A percentile compares a stretch with the other conserved stretches of the same genome.
phyloP scores from a whole-genome alignment of 2,113 vertebrate species.

The Sula dactylatra region DNA sequence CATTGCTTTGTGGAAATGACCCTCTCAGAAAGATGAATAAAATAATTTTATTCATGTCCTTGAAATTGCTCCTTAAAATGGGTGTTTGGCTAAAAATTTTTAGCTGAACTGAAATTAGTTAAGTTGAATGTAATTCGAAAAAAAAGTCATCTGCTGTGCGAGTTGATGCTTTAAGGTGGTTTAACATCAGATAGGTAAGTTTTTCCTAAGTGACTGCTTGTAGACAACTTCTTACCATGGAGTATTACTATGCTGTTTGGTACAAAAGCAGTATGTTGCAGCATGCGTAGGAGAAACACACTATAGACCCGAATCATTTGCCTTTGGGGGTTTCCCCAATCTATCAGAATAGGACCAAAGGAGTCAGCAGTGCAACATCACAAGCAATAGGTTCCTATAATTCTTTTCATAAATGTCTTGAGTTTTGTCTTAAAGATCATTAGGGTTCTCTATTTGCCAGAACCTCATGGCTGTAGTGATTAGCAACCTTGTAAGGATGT shows the following conservation, averaged over 20 bases:
- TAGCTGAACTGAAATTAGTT: background rate
- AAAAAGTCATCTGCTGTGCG: background rate
- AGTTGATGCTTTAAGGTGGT: background rate
- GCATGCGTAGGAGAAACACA: background rate
- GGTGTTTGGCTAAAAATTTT: background rate
- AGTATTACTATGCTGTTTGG: background rate
- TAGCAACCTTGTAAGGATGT: background rate
- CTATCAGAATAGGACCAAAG: background rate
- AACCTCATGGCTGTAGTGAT: background rate
- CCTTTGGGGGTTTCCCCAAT: background rate
- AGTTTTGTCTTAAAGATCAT: background rate
- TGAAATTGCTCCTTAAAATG: background rate
- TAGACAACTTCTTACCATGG: background rate
- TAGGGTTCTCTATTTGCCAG: background rate
- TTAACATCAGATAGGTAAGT: background rate
- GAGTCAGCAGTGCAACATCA: background rate
- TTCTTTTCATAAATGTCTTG: background rate
- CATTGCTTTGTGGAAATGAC: background rate
- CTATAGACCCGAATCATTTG: background rate
- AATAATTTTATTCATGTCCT: background rate
- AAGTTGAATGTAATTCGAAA: background rate
- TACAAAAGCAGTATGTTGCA: background rate
- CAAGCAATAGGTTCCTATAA: background rate
- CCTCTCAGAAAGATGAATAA: background rate
- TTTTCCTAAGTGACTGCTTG: background rate